phyloP scores from a whole-genome alignment of 2,888 invertebrate genomes.

The Schizaphis graminum region DNA sequence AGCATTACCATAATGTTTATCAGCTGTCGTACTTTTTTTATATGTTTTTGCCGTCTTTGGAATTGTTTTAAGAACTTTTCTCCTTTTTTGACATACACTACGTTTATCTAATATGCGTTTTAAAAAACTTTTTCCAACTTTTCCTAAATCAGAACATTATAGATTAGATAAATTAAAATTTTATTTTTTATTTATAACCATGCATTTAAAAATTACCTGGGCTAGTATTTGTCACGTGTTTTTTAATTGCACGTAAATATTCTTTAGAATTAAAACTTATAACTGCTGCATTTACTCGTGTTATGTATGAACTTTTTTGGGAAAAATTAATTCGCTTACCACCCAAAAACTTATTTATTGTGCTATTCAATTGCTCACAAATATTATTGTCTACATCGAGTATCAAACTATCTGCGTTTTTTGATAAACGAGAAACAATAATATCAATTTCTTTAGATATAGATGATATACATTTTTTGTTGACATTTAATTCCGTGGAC shows the following conservation, averaged over 20 bases:
- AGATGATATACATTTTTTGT: too few species aligned
- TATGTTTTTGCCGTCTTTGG: background rate
- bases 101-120: background rate
- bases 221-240: conserved; percentile 5
- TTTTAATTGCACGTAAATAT: conserved; percentile 29
- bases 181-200: background rate
- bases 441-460: too few species aligned
- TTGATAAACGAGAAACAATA: too few species aligned
- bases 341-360: background rate
- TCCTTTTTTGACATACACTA: background rate
- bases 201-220: conserved; percentile 40
- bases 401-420: too few species aligned
- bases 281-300: conserved; percentile 24
- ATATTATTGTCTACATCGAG: background rate
- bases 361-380: background rate
- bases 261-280: conserved; percentile 12
- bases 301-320: conserved; percentile 20
- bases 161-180: background rate
- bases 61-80: background rate
- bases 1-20: conserved; percentile 4
- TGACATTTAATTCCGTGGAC: too few species aligned
- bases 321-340: conserved; percentile 28
- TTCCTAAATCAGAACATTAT: background rate
- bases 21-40: background rate
- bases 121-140: conserved; percentile 9